Base-by-base conservation (phyloP, 1,140 invertebrate species). In the Leptonema lineaticorne region DNA sequence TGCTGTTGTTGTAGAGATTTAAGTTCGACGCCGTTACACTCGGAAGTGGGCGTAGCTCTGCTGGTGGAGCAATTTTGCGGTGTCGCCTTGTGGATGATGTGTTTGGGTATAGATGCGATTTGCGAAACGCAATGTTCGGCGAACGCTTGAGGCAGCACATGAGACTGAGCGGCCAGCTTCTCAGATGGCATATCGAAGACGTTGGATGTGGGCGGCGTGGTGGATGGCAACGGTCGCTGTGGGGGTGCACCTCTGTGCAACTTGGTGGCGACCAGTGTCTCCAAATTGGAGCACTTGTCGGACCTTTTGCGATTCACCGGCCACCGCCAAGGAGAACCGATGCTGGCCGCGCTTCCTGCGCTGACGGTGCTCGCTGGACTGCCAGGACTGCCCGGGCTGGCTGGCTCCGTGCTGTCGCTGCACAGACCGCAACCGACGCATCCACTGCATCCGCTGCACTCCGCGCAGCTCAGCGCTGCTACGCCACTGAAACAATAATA, bases 341-440 rank as follows among this genome's bases (percentile, higher is more conserved):
- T 16, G 45, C 29, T 46, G 16, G 18, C 29, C n/a, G 28, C 46
- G 63, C 33, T 27, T 20, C 20, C 79, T 77, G 71, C 77, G 78
- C 57, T 77, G 77, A 50, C 71, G 65, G 64, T 74, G 72, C 59
- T 74, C 76, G 30, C 29, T 64, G 76, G 78, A 69, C 74, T 92
- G 28, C 90, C 89, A 30, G 91, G 91, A 68, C 74, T 92, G 28
- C 90, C 89, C 29, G 91, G 91, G 69, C 74, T 92, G 28, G 89
- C 89, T 28, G 91, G 91, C 78, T 93, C 91, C 67, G 91, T 82
- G 75, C 81, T 80, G 69, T 83, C 81, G 46, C 70, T 72, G 57
- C 64, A 27, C 2, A 27, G 20, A 77, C 80, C 79, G 77, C 78
- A 76, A 68, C 64, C n/a, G 2, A 46, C 29, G 75, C 80, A 80